These are phyloP conservation scores for Apodemus sylvaticus DNA, from an alignment of 2,113 vertebrate genomes.

Conservation along the genomic window DNA sequence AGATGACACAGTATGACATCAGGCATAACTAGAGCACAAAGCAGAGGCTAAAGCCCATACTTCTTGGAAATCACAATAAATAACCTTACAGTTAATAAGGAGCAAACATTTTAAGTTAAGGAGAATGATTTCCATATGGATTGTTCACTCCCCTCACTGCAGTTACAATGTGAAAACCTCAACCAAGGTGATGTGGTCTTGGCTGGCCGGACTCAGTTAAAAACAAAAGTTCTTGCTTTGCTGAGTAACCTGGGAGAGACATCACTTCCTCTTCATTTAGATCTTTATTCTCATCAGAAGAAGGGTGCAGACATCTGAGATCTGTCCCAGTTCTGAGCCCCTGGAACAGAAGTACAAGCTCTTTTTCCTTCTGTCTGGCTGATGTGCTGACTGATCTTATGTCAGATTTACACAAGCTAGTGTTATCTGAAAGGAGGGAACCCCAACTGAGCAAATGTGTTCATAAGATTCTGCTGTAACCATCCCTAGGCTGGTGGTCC, in stretches of 20 bases:
- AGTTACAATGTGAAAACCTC: slow-evolving; percentile 27
- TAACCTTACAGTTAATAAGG: slow-evolving; percentile 38
- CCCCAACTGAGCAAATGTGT: neutral
- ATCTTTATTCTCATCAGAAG: slow-evolving; percentile 60
- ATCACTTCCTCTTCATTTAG: slow-evolving; percentile 37
- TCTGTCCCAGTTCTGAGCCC: neutral
- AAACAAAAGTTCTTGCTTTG: slow-evolving; percentile 34
- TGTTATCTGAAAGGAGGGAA: neutral
- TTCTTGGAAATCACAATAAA: slow-evolving; percentile 4
- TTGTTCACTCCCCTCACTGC: slow-evolving; percentile 9
- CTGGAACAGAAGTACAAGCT: neutral
- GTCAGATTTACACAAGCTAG: neutral
- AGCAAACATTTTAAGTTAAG: slow-evolving; percentile 45
- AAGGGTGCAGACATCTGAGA: slow-evolving; percentile 18
- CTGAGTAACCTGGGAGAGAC: neutral
- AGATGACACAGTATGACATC: neutral
- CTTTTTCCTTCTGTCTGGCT: slow-evolving; percentile 41
- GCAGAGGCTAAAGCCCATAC: neutral
- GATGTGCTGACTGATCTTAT: neutral
- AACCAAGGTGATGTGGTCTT: neutral
- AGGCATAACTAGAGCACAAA: neutral
- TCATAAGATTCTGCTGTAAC: neutral
- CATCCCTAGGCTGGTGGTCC: neutral
- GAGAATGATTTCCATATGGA: slow-evolving; percentile 26
- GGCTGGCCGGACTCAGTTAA: neutral